These are phyloP conservation scores for Caenorhabditis macrosperma DNA, from an alignment of 2,888 invertebrate species.

Conservation along the genomic window DNA sequence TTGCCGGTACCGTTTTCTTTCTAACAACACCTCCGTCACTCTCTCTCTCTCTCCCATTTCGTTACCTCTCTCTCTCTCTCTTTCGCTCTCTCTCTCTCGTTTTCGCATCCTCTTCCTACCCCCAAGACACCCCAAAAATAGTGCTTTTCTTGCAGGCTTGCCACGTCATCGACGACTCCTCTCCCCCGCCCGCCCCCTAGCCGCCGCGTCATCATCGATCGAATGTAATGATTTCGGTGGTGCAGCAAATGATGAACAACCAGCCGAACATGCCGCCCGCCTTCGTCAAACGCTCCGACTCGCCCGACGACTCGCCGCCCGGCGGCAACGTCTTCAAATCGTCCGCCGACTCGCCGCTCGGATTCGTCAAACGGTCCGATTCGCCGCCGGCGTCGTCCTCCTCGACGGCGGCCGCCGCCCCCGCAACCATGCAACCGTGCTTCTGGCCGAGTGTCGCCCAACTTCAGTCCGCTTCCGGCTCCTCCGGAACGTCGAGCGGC, in stretches of 20 bases:
- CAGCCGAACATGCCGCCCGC: conserved; percentile 24
- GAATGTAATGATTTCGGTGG: conserved; percentile 55
- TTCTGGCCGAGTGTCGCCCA: conserved; percentile 29
- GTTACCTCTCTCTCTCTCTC: not conserved
- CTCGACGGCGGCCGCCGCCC: conserved; percentile 4
- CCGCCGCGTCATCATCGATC: conserved; percentile 4
- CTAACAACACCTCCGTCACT: conserved; percentile 4
- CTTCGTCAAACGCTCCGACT: conserved; percentile 35
- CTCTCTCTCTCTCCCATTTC: not conserved
- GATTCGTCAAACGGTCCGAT: conserved; percentile 23
- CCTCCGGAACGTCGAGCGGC: conserved; percentile 35
- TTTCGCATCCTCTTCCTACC: conserved; percentile 12
- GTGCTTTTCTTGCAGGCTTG: conserved; percentile 43
- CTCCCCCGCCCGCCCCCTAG: too few relatives aligned
- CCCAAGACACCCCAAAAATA: conserved; percentile 24
- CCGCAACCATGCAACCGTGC: conserved; percentile 8
- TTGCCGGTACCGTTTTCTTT: conserved; percentile 11
- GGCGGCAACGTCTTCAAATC: not conserved
- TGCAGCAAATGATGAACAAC: conserved; percentile 60
- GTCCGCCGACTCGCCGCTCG: not conserved
- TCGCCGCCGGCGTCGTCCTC: conserved; percentile 24
- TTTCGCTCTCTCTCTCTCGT: not conserved
- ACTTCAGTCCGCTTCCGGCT: conserved; percentile 28
- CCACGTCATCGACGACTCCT: not conserved
- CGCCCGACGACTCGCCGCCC: conserved; percentile 19